Base-by-base conservation (phyloP, 2,888 invertebrate species). In the Erpobdella octoculata region DNA sequence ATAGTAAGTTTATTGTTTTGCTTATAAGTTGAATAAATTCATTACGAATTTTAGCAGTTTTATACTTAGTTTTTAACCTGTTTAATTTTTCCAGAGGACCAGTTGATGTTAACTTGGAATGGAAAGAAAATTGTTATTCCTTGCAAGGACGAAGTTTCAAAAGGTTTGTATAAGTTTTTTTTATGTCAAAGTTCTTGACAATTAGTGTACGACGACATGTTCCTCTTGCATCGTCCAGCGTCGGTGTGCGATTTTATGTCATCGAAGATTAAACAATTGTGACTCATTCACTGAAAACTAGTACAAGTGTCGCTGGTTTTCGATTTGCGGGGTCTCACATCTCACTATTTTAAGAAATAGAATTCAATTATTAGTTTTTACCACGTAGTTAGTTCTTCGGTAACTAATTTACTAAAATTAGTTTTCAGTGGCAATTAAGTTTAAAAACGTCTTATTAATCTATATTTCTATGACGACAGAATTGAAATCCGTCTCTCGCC, bases 121-220 rank as follows among this genome's bases (percentile, higher is more conserved):
- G 64, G 70, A 9, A 21, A 71, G 35, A 64, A 70, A 36, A 48
- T 73, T 18, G 36, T 18, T 2, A 58, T 73, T 21, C 73, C 73
- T 15, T 73, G 72, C 73, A 70, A 70, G 38, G 73, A 73, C n/a
- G 73, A 73, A 31, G 58, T 71, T n/a, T 33, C 36, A 28, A 73
- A 53, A 58, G 73, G 73, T 73, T 9, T 3, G 59, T 68, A 33
- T 21, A 31, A 37, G 18, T 21, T 65, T 31, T 31, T 21, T 28
- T 62, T n/a, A n/a, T n/a, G n/a, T n/a, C n/a, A n/a, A n/a, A n/a
- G n/a, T n/a, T n/a, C n/a, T n/a, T n/a, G n/a, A n/a, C n/a, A n/a
- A n/a, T n/a, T n/a, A n/a, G n/a, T n/a, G n/a, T n/a, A n/a, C n/a
- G n/a, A n/a, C n/a, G n/a, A n/a, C n/a, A n/a, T n/a, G n/a, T n/a